Evolutionary conservation across 2,797 vertebrate species (phyloP), one percentile per base, ranked within the genome.

Genomic region (Antennarius maculatus): DNA sequence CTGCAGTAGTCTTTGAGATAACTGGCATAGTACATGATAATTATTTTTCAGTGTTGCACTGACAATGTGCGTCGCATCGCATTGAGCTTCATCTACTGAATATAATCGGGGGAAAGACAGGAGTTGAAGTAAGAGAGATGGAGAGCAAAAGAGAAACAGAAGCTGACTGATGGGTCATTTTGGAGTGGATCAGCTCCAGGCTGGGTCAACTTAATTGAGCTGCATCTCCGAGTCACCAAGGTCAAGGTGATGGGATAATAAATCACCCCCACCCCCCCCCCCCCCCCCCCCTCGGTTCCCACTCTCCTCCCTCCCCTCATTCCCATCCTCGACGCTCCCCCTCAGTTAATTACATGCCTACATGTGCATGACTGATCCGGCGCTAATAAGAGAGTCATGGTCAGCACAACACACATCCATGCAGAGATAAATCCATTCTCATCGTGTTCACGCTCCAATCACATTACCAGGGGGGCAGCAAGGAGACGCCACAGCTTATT

Each of bases 181-280:
- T 67, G 67, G 58, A 88, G 77, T 79, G 70, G 86, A 88, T 88
- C 76, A 80, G 71, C 76, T 66, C 74, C 45, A 54, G 78, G 81
- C 85, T 85, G 87, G 87, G 80, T 73, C 53, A 23, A 61, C 80
- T 81, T 92, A 90, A 92, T 92, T 91, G 89, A 91, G 87, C 88
- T 79, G 82, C 84, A 81, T 87, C 81, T 79, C 62, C 51, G 68
- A 83, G 87, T 89, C 88, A 86, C 57, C 79, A 75, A 88, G 89
- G 88, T 92, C 88, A 92, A 90, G 89, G 86, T 92, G 88, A 91
- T 73, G 75, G 86, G 80, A 85, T 89, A 89, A 90, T 93, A 90
- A 92, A 92, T 93, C 87, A 91, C 53, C 72, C 77, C 59, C 74
- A 67, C 71, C 48, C 49, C 69, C 47, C 53, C 72, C 77, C 59